Evolutionary conservation across 2,888 invertebrate species (phyloP).

Genomic region (Drosophila stalkeri): DNA sequence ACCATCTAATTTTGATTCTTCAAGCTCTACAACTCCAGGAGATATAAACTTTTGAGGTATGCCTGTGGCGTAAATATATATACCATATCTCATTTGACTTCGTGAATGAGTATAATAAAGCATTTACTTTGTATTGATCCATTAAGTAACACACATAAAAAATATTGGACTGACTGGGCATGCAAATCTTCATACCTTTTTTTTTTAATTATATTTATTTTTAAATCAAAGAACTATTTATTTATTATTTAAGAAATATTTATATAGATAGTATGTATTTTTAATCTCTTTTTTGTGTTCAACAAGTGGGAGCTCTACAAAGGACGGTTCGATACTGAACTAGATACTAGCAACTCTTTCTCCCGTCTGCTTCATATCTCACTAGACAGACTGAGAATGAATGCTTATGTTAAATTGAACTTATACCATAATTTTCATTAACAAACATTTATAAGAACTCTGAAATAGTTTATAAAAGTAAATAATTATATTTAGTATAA

Average conservation of each 20-base stretch:
- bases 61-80: too few relatives aligned
- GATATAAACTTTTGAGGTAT: too few relatives aligned
- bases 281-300: neutral
- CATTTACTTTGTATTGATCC: slow-evolving; percentile 33
- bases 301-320: slow-evolving; percentile 28
- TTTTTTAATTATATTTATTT: neutral
- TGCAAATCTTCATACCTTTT: slow-evolving; percentile 11
- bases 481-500: neutral
- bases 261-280: neutral
- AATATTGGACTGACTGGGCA: slow-evolving; percentile 53
- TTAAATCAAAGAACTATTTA: neutral
- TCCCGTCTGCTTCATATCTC: neutral
- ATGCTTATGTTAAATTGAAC: neutral
- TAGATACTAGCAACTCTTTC: neutral
- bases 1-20: too few relatives aligned
- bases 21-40: too few relatives aligned
- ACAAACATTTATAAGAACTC: neutral
- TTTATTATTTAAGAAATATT: neutral
- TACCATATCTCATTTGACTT: too few relatives aligned
- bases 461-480: neutral
- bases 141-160: slow-evolving; percentile 50
- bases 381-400: neutral
- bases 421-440: neutral
- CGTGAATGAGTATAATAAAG: neutral
- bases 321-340: neutral